Evolutionary conservation across 2,113 vertebrate genomes (phyloP).

Genomic region (Spheniscus mendiculus): DNA sequence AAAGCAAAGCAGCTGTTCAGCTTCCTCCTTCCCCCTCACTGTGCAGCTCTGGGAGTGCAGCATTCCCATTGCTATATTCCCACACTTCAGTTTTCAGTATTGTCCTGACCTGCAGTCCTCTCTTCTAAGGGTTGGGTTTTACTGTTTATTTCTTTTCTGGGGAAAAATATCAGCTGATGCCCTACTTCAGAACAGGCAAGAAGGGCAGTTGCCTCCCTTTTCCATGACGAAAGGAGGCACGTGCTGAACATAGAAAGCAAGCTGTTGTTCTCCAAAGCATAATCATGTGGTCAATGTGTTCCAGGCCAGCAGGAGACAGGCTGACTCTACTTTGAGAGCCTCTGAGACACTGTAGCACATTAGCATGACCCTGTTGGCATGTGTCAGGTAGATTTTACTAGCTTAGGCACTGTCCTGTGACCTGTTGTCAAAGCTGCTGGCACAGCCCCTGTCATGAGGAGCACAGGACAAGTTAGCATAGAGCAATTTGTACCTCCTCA

Average conservation of each 20-base stretch:
- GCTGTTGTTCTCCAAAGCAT: background rate
- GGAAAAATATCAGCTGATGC: background rate
- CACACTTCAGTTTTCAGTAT: background rate
- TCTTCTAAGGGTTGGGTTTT: background rate
- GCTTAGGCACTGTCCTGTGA: background rate
- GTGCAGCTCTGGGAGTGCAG: background rate
- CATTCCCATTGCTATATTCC: background rate
- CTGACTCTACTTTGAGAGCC: background rate
- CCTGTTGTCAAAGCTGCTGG: background rate
- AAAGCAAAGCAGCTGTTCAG: conserved; percentile 20
- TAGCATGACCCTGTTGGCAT: background rate
- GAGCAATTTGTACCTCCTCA: fast-evolving
- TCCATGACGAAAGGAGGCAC: background rate
- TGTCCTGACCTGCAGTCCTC: background rate
- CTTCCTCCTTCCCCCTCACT: background rate
- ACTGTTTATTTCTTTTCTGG: background rate
- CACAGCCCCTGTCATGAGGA: background rate
- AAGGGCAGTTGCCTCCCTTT: background rate
- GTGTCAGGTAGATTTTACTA: background rate
- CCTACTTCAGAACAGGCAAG: background rate
- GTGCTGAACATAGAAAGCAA: background rate
- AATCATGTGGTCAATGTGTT: background rate
- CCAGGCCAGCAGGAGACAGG: background rate
- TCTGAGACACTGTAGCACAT: background rate
- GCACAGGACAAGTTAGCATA: background rate